phyloP scores from a whole-genome alignment of 2,113 vertebrate genomes.

The Origma solitaria region DNA sequence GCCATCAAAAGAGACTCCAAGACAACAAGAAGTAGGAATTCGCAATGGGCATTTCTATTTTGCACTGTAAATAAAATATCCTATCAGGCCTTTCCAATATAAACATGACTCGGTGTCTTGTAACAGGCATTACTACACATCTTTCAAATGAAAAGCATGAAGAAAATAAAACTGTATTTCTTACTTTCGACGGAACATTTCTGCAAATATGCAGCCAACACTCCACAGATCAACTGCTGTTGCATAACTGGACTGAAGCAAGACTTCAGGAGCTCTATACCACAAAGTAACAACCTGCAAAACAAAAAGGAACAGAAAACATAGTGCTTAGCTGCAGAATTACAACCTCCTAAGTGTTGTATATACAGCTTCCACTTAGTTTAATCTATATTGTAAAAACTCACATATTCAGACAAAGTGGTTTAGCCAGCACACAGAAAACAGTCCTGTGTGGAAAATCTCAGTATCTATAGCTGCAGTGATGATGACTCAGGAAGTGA shows the following conservation, averaged over 20 bases:
- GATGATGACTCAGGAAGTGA: not conserved
- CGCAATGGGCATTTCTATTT: not conserved
- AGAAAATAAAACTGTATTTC: conserved; percentile 44
- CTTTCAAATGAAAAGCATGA: not conserved
- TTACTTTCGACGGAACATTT: conserved; percentile 98
- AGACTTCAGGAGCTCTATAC: conserved; percentile 96
- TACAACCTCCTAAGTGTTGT: not conserved
- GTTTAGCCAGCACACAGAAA: not conserved
- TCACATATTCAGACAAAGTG: not conserved
- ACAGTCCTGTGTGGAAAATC: not conserved
- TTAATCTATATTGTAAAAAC: not conserved
- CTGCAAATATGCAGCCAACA: conserved; percentile 97
- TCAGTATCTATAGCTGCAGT: not conserved
- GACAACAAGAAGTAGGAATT: not conserved
- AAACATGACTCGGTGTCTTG: not conserved
- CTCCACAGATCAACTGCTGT: conserved; percentile 98
- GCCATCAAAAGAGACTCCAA: not conserved
- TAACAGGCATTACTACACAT: not conserved
- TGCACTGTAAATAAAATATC: not conserved
- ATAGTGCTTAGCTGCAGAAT: not conserved
- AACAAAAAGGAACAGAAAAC: not conserved
- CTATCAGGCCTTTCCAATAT: not conserved
- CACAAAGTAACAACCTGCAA: conserved; percentile 95
- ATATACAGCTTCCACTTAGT: not conserved
- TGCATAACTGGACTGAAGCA: conserved; percentile 97